These are phyloP conservation scores for Cassiopea andromeda DNA, from an alignment of 30 jellyfish, hydroid and myxozoan genomes.

Conservation along the genomic window DNA sequence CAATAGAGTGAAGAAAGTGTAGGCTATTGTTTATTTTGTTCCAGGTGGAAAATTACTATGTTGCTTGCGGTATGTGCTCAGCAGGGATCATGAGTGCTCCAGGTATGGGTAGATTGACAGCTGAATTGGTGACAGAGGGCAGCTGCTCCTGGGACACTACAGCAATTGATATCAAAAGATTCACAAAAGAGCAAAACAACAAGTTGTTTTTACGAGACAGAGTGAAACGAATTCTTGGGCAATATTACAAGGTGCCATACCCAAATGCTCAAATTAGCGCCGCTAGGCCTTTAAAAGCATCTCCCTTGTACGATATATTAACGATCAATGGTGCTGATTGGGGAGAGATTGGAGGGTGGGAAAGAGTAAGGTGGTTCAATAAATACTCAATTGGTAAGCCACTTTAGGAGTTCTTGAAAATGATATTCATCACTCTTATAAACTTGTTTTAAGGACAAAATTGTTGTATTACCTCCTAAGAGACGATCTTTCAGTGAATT, in stretches of 20 bases:
- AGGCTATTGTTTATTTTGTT: not conserved
- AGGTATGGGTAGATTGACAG: constrained; percentile 75
- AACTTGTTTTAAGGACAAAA: no score
- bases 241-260: constrained; percentile 55
- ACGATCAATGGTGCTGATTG: constrained; percentile 78
- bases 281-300: constrained; percentile 71
- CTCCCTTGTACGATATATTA: constrained; percentile 73
- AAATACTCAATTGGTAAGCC: constrained; percentile 52
- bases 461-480: no score
- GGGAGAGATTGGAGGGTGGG: constrained; percentile 89
- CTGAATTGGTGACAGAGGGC: constrained; percentile 79
- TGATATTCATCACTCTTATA: no score
- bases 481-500: no score
- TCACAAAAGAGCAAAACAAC: constrained; percentile 73
- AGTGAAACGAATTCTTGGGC: constrained; percentile 41
- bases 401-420: no score
- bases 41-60: constrained; percentile 80
- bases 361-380: constrained; percentile 64
- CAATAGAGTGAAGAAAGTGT: no score
- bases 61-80: constrained; percentile 91
- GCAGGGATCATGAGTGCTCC: constrained; percentile 76
- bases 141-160: constrained; percentile 64
- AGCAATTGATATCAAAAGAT: constrained; percentile 57
- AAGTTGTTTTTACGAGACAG: constrained; percentile 66
- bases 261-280: constrained; percentile 45